A percentile compares a stretch with the other conserved stretches of the same genome.
Conservation (phyloP, 2,113 vertebrate species). For the Taurulus bubalis region DNA sequence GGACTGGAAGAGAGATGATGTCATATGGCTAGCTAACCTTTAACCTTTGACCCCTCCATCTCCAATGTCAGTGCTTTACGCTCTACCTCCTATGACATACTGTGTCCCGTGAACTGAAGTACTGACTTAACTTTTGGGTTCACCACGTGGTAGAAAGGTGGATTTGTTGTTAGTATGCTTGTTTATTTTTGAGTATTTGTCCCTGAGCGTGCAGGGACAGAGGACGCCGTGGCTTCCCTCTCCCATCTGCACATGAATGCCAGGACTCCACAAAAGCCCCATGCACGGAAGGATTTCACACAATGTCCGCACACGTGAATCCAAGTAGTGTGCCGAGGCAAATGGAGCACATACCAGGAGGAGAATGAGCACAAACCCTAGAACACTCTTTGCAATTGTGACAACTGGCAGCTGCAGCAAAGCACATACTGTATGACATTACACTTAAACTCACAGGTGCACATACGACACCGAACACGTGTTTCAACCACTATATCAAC, state of each 20-base stretch:
- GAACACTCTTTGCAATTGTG: constrained; percentile 55
- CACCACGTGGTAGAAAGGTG: not conserved
- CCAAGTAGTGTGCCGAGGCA: constrained; percentile 52
- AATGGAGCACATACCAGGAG: constrained; percentile 60
- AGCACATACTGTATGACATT: constrained; percentile 9
- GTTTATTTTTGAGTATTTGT: constrained; percentile 47
- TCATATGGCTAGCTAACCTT: constrained; percentile 1
- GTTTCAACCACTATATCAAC: constrained; percentile 5
- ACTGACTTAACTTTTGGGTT: constrained; percentile 25
- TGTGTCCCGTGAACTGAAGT: constrained; percentile 28
- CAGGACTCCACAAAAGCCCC: constrained; percentile 56
- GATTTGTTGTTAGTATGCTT: constrained; percentile 24
- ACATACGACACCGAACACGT: constrained; percentile 2
- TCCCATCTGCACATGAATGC: constrained; percentile 60
- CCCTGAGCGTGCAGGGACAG: constrained; percentile 24
- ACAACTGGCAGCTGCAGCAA: constrained; percentile 45
- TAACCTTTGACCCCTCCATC: constrained; percentile 36
- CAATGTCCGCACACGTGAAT: constrained; percentile 58
- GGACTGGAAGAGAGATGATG: not conserved
- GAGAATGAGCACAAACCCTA: constrained; percentile 44
- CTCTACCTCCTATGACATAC: constrained; percentile 17
- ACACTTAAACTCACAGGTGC: not conserved
- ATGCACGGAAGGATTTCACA: constrained; percentile 48
- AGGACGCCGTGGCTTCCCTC: constrained; percentile 14
- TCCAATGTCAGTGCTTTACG: constrained; percentile 27